Evolutionary conservation across 2,888 invertebrate genomes (phyloP), one percentile per base, ranked within the genome.

Genomic region (Troglohyphantes excavatus): DNA sequence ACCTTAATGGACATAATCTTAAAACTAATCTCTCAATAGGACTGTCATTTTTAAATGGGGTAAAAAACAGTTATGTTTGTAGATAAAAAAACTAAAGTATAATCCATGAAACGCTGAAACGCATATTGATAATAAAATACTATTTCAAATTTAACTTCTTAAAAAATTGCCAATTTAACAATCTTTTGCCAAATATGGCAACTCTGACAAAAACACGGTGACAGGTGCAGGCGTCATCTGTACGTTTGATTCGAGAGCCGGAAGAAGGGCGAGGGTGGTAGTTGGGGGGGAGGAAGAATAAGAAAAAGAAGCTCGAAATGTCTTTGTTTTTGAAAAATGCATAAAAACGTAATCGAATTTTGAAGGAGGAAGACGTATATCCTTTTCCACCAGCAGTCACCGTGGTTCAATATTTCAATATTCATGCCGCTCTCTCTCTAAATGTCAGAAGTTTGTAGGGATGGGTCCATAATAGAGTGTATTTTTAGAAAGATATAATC

Each of bases 301-400:
- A n/a, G n/a, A 39, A 39, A 70, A 26, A 43, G 46, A 29, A n/a
- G 67, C 23, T 26, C 23, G 26, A 19, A 46, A 46, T 46, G 70
- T 39, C 39, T 70, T 70, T 39, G 19, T 33, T 70, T 70, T 70
- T 43, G 23, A 59, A 61, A 75, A 29, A 75, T 61, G 61, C 33
- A 75, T 81, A 53, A 81, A 76, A 81, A 81, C 29, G 68, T 81
- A 81, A 81, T 81, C 81, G 81, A 81, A 81, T 81, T 81, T 63
- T 23, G 19, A 5, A 33, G 19, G 59, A 59, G 61, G 21, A 79
- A 81, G 21, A 68, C 46, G 21, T 29, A 29, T 67, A 21, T 43
- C 17, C 17, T 65, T 75, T 78, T 39, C 19, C 21, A 21, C 17
- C 11, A 0, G 19, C 19, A 53, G 53, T 68, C 29, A 29, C 19